These are phyloP conservation scores for Lepidostoma basale DNA, from an alignment of 1,140 invertebrate species.

Conservation along the genomic window DNA sequence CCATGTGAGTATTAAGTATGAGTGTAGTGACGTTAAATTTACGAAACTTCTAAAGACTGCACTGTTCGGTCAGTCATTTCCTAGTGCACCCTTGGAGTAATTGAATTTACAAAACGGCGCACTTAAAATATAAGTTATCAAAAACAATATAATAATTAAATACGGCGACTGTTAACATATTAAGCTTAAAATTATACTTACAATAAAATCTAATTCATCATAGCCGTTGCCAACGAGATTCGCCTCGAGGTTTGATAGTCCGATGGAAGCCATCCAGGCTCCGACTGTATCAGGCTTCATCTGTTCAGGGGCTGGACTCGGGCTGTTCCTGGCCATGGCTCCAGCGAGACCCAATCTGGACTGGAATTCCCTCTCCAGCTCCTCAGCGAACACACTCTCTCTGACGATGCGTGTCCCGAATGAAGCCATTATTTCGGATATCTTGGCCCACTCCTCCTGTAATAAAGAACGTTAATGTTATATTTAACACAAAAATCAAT, in stretches of 20 bases:
- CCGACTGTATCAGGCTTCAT: slow-evolving; percentile 62
- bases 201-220: slow-evolving; percentile 92
- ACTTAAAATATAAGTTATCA: too few species aligned
- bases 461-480: slow-evolving; percentile 38
- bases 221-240: slow-evolving; percentile 86
- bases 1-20: too few species aligned
- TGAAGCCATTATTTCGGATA: slow-evolving; percentile 91
- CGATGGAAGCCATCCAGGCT: slow-evolving; percentile 79
- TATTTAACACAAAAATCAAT: not conserved
- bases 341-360: slow-evolving; percentile 68
- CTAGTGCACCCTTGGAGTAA: too few species aligned
- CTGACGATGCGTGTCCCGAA: slow-evolving; percentile 81
- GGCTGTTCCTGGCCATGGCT: slow-evolving; percentile 51
- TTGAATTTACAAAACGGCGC: too few species aligned
- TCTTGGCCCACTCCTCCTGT: slow-evolving; percentile 93
- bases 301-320: slow-evolving; percentile 39
- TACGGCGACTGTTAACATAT: too few species aligned
- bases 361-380: slow-evolving; percentile 84
- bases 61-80: too few species aligned
- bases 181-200: too few species aligned
- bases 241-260: slow-evolving; percentile 82
- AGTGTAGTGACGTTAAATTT: too few species aligned
- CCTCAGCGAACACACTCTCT: slow-evolving; percentile 82
- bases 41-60: too few species aligned
- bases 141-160: too few species aligned